Evolutionary conservation across 2,113 vertebrate genomes (phyloP), one percentile per base, ranked within the genome.

Genomic region (Siniperca knerii): DNA sequence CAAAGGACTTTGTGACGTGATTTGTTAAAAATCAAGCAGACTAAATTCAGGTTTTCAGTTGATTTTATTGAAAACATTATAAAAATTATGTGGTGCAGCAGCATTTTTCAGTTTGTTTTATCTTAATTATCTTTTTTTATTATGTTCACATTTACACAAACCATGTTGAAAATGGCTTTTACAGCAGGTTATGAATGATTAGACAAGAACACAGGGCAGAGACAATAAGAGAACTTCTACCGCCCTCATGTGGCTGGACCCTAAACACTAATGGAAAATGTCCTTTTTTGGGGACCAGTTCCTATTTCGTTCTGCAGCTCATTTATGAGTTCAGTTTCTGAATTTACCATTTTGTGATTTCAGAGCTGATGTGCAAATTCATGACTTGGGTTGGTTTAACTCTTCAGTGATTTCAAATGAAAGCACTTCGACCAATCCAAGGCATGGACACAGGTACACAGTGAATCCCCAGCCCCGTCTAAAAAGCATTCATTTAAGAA

Each of bases 1-100:
- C 25, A 25, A 25, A 25, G 25, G 25, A 25, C 42, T 44, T 61
- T 48, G 9, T 4, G 16, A 7, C 1, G 10, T 4, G 33, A 57
- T 67, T 66, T 18, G 40, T 23, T 42, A 16, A 73, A 33, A 50
- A 67, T 18, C 2, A 50, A 18, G 0, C 66, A n/a, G 21, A 70
- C 37, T 1, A 2, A 40, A 18, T 35, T 42, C 50, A 58, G 33
- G 35, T 80, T 91, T 92, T 87, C 25, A 58, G 50, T 82, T 20
- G 15, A 84, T 94, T 95, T 95, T 94, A 94, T 93, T 95, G 92
- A 94, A 94, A 95, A 94, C 81, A 71, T 91, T 95, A 94, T 90
- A 95, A 95, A 95, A 94, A 95, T 83, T 82, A 67, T 80, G 76
- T 92, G 85, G 46, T 85, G 87, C 92, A 93, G 91, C 91, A 94